Evolutionary conservation across 2,888 invertebrate genomes (phyloP).

Genomic region (Seira sanloemensis): DNA sequence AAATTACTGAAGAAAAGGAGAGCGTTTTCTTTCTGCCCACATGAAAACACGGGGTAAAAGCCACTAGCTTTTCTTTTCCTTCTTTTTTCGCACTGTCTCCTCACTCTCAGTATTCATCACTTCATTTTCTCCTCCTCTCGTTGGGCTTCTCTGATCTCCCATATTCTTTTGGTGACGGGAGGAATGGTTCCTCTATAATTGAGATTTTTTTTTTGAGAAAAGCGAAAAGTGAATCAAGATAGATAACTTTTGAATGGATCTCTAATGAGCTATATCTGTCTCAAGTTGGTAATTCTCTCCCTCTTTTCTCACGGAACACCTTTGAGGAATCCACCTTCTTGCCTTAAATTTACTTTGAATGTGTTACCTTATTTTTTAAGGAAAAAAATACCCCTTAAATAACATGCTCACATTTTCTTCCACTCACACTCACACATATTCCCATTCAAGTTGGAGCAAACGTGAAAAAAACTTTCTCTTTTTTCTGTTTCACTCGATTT

Average conservation of each 20-base stretch:
- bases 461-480: neutral
- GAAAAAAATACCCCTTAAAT: neutral
- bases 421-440: neutral
- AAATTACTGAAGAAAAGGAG: neutral
- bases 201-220: constrained; percentile 54
- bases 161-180: constrained; percentile 12
- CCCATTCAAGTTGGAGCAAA: neutral
- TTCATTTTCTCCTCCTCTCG: neutral
- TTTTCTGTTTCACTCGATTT: constrained; percentile 63
- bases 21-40: neutral
- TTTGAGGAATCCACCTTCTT: constrained; percentile 9
- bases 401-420: neutral
- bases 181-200: constrained; percentile 68
- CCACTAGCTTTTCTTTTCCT: too few species aligned
- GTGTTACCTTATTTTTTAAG: neutral
- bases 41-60: too few species aligned
- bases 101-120: neutral
- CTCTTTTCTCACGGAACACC: constrained; percentile 10
- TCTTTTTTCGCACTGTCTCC: neutral
- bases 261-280: constrained; percentile 72
- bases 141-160: neutral
- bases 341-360: neutral
- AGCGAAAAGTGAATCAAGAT: constrained; percentile 68
- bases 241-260: constrained; percentile 73
- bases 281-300: constrained; percentile 56